Conservation (phyloP, 1,140 invertebrate species). For the Akabosia matsudoensis region DNA sequence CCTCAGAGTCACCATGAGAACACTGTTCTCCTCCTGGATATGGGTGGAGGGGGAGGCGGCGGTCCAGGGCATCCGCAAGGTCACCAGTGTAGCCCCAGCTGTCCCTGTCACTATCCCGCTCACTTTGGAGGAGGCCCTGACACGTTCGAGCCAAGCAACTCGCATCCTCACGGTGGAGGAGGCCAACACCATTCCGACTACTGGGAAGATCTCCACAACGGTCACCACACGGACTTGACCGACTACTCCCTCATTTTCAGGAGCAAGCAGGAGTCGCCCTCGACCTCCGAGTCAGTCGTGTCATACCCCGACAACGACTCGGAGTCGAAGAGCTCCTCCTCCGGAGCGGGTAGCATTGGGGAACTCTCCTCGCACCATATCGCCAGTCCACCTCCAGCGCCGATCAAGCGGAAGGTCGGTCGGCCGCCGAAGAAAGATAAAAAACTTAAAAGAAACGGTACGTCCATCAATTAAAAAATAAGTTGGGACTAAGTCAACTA, state of each 20-base stretch:
- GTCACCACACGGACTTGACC: conserved; percentile 1
- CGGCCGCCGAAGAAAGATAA: conserved; percentile 47
- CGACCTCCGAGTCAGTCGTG: conserved; percentile 34
- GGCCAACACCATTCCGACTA: conserved; percentile 33
- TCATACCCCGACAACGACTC: conserved; percentile 38
- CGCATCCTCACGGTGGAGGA: conserved; percentile 23
- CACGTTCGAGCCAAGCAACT: too few relatives aligned
- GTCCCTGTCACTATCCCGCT: neutral
- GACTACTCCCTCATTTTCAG: conserved; percentile 24
- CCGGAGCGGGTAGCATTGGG: conserved; percentile 32
- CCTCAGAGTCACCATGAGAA: neutral
- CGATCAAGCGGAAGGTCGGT: conserved; percentile 45
- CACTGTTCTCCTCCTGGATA: neutral
- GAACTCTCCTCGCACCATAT: conserved; percentile 25
- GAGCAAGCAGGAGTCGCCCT: conserved; percentile 37
- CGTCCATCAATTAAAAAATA: too few relatives aligned
- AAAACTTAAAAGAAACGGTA: conserved; percentile 44
- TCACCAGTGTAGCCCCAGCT: neutral
- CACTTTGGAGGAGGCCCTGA: too few relatives aligned
- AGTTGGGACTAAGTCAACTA: neutral
- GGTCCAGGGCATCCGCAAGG: too few relatives aligned
- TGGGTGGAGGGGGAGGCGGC: too few relatives aligned
- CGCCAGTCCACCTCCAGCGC: conserved; percentile 28
- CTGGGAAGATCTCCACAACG: conserved; percentile 42
- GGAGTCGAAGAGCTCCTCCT: conserved; percentile 43